Evolutionary conservation across 2,888 invertebrate genomes (phyloP), one percentile per base, ranked within the genome.

Genomic region (Athetis lepigone): DNA sequence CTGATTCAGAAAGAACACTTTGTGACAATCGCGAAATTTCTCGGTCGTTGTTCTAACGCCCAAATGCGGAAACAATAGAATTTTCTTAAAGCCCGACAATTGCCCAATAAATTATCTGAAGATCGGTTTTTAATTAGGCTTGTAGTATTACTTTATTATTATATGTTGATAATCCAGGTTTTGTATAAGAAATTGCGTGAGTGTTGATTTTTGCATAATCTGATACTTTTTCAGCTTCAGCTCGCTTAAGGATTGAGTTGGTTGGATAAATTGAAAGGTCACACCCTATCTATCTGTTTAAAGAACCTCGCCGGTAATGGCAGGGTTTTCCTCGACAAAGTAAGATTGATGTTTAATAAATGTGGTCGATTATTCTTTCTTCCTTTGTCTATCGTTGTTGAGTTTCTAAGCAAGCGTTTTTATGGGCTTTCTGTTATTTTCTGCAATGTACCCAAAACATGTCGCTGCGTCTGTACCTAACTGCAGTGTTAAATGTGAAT

Each of bases 401-500:
- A 29, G 36, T 33, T 37, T 45, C 27, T 37, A 40, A 27, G 39
- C 45, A 16, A 13, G 3, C 1, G 3, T 7, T 29, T 7, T 16
- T 18, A 36, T 52, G 23, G 74, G 7, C 16, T 46, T 75, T 75
- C 72, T 71, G 72, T 19, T 18, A 4, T 33, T 39, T 21, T 50
- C n/a, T 33, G n/a, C 21, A 4, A 16, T 54, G 47, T 39, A 6
- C 21, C 2, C 52, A 66, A 42, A 72, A 60, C 62, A 60, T 70
- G 60, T 68, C 68, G 58, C 67, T 58, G 65, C 58, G 68, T 65
- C 59, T 49, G 65, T 57, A 51, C 57, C 49, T 36, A 65, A 78
- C 78, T 82, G 78, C 80, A 76, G 78, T 76, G 54, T 60, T 68
- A 55, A 69, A 73, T 64, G 65, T 51, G 59, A 73, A 81, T 79